Evolutionary conservation across 2,797 vertebrate species (phyloP).

Genomic region (Dallia pectoralis): DNA sequence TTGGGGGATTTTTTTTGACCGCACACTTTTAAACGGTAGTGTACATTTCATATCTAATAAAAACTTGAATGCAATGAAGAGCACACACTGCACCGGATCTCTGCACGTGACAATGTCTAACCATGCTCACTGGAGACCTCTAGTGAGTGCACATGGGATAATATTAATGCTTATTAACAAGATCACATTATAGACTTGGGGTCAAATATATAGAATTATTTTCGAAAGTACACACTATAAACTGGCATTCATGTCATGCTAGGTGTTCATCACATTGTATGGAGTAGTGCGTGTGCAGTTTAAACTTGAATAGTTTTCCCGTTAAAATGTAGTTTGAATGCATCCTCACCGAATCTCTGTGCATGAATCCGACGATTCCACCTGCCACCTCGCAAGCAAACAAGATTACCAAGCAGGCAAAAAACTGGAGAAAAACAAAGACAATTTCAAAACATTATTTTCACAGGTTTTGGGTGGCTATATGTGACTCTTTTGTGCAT

Average conservation of each 20-base stretch:
- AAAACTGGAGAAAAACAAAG: conserved; percentile 80
- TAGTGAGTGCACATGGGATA: too few species aligned
- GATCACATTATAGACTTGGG: not conserved
- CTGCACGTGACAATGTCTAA: too few species aligned
- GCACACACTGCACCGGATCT: too few species aligned
- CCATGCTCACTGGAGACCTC: too few species aligned
- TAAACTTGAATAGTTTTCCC: not conserved
- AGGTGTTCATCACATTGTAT: not conserved
- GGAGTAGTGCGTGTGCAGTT: too few species aligned
- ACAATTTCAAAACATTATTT: not conserved
- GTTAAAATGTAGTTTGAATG: not conserved
- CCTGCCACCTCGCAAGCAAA: conserved; percentile 95
- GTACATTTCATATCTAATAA: too few species aligned
- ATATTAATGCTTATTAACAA: not conserved
- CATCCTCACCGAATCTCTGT: conserved; percentile 86
- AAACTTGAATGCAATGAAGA: too few species aligned
- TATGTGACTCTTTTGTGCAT: conserved; percentile 12
- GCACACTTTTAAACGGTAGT: too few species aligned
- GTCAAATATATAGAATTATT: not conserved
- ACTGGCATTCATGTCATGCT: not conserved
- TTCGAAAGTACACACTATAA: not conserved
- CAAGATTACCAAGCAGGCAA: conserved; percentile 92
- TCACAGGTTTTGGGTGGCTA: not conserved
- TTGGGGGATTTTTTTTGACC: too few species aligned
- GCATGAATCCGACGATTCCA: conserved; percentile 95